Conservation (phyloP, 2,113 vertebrate species). For the Spilogale gracilis region DNA sequence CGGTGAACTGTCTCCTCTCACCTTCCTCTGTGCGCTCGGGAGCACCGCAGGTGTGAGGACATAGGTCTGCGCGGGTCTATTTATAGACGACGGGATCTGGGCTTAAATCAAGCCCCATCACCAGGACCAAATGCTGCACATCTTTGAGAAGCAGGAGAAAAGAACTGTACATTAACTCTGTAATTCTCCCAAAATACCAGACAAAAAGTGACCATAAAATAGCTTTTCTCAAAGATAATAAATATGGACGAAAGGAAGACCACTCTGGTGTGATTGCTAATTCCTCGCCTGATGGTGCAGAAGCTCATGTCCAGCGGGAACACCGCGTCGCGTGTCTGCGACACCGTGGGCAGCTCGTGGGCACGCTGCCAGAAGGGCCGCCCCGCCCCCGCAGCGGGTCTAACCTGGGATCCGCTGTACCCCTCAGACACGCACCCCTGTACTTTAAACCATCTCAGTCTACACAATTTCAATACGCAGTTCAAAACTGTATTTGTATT, state of each 20-base stretch:
- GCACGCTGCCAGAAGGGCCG: not conserved
- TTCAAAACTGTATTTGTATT: not conserved
- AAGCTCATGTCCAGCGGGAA: not conserved
- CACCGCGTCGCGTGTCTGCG: not conserved
- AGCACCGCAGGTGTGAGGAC: not conserved
- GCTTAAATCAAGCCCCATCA: not conserved
- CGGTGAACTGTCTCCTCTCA: rapidly evolving
- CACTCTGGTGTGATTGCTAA: not conserved
- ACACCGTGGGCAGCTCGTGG: no score
- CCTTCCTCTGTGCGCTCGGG: not conserved
- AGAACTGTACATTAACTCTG: not conserved
- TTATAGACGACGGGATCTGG: not conserved
- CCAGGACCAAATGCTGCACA: not conserved
- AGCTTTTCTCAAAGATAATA: not conserved
- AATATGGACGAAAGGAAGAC: not conserved
- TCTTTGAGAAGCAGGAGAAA: not conserved
- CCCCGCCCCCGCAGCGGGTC: not conserved
- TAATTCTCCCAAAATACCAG: not conserved
- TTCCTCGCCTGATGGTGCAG: not conserved
- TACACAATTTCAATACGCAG: not conserved
- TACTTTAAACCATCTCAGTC: not conserved
- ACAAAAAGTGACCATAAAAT: not conserved
- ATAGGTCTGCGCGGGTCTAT: rapidly evolving
- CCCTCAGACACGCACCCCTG: not conserved
- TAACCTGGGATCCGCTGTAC: not conserved